These are phyloP conservation scores for Oscheius sp. DNA, from an alignment of 2,888 invertebrate species.

Conservation along the genomic window DNA sequence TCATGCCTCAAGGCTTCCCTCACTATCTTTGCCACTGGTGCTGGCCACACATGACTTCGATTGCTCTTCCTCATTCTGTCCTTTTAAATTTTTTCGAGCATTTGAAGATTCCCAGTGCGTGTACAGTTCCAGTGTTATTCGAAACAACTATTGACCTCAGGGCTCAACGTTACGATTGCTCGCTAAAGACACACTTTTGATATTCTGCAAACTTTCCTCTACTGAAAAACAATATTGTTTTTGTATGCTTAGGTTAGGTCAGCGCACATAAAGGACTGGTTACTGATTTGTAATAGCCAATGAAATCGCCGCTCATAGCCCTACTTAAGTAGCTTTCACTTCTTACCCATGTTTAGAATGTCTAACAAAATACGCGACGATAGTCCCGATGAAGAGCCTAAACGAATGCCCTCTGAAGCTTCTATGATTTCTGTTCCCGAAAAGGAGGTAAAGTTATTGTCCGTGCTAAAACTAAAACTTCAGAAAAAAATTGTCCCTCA, in stretches of 20 bases:
- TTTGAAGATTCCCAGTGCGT: background rate
- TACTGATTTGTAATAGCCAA: constrained; percentile 2
- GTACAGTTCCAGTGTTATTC: background rate
- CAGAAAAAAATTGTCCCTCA: constrained; percentile 1
- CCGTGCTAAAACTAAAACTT: too few relatives aligned
- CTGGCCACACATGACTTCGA: background rate
- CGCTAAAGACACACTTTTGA: background rate
- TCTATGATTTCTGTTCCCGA: background rate
- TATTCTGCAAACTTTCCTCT: background rate
- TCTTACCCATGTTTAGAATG: constrained; percentile 1
- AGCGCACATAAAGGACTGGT: background rate
- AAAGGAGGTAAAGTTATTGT: background rate
- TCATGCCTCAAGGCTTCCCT: background rate
- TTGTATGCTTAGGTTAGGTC: background rate
- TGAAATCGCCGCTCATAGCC: constrained; percentile 7
- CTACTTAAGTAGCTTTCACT: background rate
- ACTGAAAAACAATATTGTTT: background rate
- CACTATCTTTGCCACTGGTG: background rate
- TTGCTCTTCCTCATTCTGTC: background rate
- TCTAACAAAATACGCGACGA: constrained; percentile 2
- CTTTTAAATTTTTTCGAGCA: background rate
- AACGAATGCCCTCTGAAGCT: background rate
- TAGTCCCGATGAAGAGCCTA: background rate
- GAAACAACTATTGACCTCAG: background rate
- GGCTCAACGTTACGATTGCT: background rate